A percentile compares a stretch with the other conserved stretches of the same genome.
Evolutionary conservation across 1,140 invertebrate genomes (phyloP).

Genomic region (Drosophila pallidifrons): DNA sequence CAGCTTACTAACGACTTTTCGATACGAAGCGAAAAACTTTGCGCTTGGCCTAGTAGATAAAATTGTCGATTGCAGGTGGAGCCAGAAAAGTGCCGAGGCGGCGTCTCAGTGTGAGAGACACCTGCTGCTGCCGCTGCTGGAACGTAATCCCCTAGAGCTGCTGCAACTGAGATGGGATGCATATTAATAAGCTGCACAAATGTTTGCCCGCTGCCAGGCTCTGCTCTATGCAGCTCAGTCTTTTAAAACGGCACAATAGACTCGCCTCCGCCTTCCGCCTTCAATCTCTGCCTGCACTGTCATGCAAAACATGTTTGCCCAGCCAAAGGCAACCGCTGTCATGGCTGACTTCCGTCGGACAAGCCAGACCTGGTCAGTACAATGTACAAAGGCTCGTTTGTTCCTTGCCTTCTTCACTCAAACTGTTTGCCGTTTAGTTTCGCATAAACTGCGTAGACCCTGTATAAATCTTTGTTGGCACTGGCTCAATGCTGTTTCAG

Average conservation of each 20-base stretch:
- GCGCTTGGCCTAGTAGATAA: conserved; percentile 68
- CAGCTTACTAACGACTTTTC: conserved; percentile 80
- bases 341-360: conserved; percentile 17
- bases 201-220: conserved; percentile 65
- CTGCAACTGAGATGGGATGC: conserved; percentile 46
- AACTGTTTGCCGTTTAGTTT: conserved; percentile 78
- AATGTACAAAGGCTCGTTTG: neutral
- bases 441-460: conserved; percentile 66
- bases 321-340: conserved; percentile 22
- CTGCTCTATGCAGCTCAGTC: conserved; percentile 64
- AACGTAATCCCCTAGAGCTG: conserved; percentile 41
- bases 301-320: conserved; percentile 45
- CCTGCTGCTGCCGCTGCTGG: conserved; percentile 56
- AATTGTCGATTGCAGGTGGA: conserved; percentile 59
- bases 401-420: conserved; percentile 62
- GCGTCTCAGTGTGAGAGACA: conserved; percentile 21
- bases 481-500: conserved; percentile 40
- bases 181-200: conserved; percentile 80
- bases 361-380: conserved; percentile 15
- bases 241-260: conserved; percentile 75
- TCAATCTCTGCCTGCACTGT: neutral
- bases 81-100: neutral
- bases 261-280: conserved; percentile 2
- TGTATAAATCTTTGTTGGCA: conserved; percentile 78
- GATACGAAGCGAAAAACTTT: conserved; percentile 72